These are phyloP conservation scores for Linepithema humile DNA, from an alignment of 1,140 invertebrate genomes.

Conservation along the genomic window DNA sequence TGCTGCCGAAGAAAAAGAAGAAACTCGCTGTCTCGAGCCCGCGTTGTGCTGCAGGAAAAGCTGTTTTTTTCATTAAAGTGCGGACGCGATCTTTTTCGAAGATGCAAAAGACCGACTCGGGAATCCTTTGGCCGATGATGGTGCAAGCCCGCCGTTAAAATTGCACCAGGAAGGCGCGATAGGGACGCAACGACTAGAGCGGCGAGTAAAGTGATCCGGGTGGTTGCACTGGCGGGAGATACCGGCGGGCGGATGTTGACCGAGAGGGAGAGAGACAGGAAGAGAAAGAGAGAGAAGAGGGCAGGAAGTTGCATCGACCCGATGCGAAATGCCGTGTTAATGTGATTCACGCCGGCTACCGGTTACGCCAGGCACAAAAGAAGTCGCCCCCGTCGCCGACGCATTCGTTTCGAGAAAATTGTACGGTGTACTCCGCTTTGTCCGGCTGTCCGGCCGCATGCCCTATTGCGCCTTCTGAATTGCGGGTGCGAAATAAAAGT, in stretches of 20 bases:
- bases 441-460: conserved; percentile 36
- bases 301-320: conserved; percentile 54
- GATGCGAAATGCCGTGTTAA: conserved; percentile 68
- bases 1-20: conserved; percentile 47
- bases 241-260: conserved; percentile 32
- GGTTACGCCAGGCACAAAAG: conserved; percentile 66
- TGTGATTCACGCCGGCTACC: conserved; percentile 65
- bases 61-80: conserved; percentile 70
- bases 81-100: conserved; percentile 68
- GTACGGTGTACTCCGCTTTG: conserved; percentile 54
- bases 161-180: conserved; percentile 54
- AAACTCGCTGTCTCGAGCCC: conserved; percentile 34
- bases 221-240: not conserved
- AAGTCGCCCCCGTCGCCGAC: conserved; percentile 28
- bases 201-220: conserved; percentile 55
- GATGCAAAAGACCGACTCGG: conserved; percentile 66
- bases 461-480: conserved; percentile 33
- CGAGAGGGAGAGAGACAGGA: conserved; percentile 25
- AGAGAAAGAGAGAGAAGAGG: conserved; percentile 1
- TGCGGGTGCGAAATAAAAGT: conserved; percentile 54
- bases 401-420: conserved; percentile 61
- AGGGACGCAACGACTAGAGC: conserved; percentile 49
- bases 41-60: conserved; percentile 35
- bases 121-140: conserved; percentile 67
- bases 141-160: conserved; percentile 54